These are phyloP conservation scores for Macaria notata DNA, from an alignment of 2,888 invertebrate species.

Conservation along the genomic window DNA sequence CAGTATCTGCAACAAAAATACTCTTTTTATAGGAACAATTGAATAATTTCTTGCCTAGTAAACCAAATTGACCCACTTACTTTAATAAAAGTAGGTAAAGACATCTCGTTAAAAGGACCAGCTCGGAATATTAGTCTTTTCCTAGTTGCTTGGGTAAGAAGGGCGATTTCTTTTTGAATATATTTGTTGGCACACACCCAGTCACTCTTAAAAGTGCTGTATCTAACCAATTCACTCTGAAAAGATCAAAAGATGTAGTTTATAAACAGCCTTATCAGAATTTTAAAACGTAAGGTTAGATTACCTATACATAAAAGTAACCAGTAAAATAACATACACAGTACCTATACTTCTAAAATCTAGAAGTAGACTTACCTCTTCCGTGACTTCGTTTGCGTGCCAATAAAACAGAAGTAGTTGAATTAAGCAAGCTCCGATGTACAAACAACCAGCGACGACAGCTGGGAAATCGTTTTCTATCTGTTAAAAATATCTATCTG, in stretches of 20 bases:
- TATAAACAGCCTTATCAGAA: too few species aligned
- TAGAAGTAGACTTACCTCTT: constrained; percentile 43
- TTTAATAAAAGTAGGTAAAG: constrained; percentile 54
- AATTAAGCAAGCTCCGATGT: constrained; percentile 49
- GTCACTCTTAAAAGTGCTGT: constrained; percentile 54
- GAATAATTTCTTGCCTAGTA: too few species aligned
- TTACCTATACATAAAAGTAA: too few species aligned
- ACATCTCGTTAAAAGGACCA: constrained; percentile 63
- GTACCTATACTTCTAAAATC: background rate
- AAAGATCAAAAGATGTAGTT: background rate
- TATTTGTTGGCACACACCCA: constrained; percentile 43
- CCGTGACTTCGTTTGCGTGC: constrained; percentile 60
- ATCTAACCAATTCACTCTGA: constrained; percentile 55
- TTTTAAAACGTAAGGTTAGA: too few species aligned
- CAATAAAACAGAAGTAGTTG: constrained; percentile 63
- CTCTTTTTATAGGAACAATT: too few species aligned
- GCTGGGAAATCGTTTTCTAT: constrained; percentile 48
- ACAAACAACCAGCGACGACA: constrained; percentile 48
- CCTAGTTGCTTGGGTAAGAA: constrained; percentile 46
- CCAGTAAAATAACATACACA: background rate
- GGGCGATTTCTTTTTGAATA: constrained; percentile 46
- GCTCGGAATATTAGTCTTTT: constrained; percentile 54
- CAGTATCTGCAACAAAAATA: constrained; percentile 52
- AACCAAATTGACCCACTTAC: constrained; percentile 37
- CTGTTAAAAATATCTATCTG: constrained; percentile 36